phyloP scores from a whole-genome alignment of 2,797 vertebrate genomes.

The Sebastes minor region DNA sequence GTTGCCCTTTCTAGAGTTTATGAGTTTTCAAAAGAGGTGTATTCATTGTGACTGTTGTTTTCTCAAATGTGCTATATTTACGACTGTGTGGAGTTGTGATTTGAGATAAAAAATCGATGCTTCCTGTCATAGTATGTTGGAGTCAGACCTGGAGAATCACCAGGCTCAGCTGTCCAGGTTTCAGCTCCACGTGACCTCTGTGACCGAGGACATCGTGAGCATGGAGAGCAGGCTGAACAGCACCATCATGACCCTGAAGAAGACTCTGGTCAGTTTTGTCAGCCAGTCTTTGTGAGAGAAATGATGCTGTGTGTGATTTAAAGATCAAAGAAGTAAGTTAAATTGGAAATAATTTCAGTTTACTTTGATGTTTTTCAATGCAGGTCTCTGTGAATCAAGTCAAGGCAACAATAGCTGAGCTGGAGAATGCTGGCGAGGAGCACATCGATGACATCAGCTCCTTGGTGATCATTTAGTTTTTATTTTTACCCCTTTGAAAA shows the following conservation, averaged over 20 bases:
- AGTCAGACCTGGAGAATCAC: conserved; percentile 74
- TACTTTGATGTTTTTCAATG: not conserved
- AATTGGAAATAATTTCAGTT: not conserved
- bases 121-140: conserved; percentile 50
- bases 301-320: not conserved
- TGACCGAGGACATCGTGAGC: conserved; percentile 58
- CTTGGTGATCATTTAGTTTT: conserved; percentile 40
- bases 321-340: not conserved
- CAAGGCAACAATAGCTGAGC: conserved; percentile 51
- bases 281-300: not conserved
- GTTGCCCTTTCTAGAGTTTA: not conserved
- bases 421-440: conserved; percentile 47
- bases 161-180: conserved; percentile 74
- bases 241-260: conserved; percentile 59
- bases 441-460: conserved; percentile 53
- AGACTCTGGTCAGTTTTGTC: conserved; percentile 43
- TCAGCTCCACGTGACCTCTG: conserved; percentile 64
- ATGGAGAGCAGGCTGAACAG: conserved; percentile 67
- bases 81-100: not conserved
- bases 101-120: not conserved
- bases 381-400: conserved; percentile 52
- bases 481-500: not conserved
- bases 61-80: not conserved
- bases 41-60: not conserved
- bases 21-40: not conserved